Evolutionary conservation across 2,113 vertebrate species (phyloP).

Genomic region (Antidorcas marsupialis): DNA sequence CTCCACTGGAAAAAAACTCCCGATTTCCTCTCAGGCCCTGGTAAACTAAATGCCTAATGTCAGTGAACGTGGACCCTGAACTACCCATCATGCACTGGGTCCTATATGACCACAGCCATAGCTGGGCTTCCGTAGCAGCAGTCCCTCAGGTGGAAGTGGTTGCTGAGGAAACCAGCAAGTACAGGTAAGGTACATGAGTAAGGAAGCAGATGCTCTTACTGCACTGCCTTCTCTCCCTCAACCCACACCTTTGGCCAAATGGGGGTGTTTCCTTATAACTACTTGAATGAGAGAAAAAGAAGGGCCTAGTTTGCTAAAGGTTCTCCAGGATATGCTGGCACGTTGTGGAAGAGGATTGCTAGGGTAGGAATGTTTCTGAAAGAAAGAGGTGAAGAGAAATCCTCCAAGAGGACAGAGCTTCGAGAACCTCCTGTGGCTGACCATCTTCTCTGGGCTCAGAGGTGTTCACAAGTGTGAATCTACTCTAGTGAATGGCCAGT

Average conservation of each 20-base stretch:
- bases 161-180: background rate
- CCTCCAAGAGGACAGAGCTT: background rate
- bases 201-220: background rate
- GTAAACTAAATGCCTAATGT: background rate
- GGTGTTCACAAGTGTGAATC: background rate
- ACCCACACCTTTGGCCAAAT: background rate
- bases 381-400: background rate
- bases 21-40: background rate
- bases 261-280: background rate
- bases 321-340: background rate
- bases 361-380: background rate
- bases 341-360: background rate
- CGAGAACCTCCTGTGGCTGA: background rate
- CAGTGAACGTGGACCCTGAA: background rate
- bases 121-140: background rate
- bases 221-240: background rate
- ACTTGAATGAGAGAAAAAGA: background rate
- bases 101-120: background rate
- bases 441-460: background rate
- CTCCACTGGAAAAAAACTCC: background rate
- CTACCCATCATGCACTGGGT: background rate
- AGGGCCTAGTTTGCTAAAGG: background rate
- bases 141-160: background rate
- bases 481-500: background rate
- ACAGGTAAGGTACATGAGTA: background rate